Evolutionary conservation across 1,140 invertebrate species (phyloP).

Genomic region (Mizuhopecten yessoensis): DNA sequence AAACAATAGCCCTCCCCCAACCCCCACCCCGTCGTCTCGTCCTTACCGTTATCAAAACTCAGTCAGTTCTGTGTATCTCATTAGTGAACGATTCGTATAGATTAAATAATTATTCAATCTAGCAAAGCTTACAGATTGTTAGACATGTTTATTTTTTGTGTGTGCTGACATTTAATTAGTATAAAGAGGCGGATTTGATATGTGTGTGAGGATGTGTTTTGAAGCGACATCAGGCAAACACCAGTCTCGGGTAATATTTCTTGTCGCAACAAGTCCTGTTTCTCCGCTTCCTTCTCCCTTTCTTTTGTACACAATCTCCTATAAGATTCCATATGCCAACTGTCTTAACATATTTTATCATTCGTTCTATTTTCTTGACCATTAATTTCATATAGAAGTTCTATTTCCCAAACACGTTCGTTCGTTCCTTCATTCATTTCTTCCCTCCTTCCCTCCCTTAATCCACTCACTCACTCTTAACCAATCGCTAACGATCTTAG

Average conservation of each 20-base stretch:
- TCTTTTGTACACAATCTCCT: too few species aligned
- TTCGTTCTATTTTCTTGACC: too few species aligned
- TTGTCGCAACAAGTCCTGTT: too few species aligned
- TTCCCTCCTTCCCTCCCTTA: too few species aligned
- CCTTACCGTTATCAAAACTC: background rate
- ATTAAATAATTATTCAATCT: slow-evolving; percentile 23
- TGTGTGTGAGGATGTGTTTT: background rate
- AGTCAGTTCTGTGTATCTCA: background rate
- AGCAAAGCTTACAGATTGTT: background rate
- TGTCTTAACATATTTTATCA: too few species aligned
- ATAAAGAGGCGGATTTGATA: background rate
- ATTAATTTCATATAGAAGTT: too few species aligned
- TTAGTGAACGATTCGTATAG: background rate
- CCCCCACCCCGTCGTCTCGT: background rate
- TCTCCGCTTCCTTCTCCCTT: too few species aligned
- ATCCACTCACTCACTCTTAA: too few species aligned
- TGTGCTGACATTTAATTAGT: background rate
- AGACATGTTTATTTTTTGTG: background rate
- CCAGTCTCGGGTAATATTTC: background rate
- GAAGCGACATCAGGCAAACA: background rate
- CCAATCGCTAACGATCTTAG: too few species aligned
- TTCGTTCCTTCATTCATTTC: too few species aligned
- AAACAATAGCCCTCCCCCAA: background rate
- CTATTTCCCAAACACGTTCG: too few species aligned
- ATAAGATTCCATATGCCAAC: too few species aligned